Conservation (phyloP, 2,797 vertebrate genomes). For the Sylvilagus floridanus region DNA sequence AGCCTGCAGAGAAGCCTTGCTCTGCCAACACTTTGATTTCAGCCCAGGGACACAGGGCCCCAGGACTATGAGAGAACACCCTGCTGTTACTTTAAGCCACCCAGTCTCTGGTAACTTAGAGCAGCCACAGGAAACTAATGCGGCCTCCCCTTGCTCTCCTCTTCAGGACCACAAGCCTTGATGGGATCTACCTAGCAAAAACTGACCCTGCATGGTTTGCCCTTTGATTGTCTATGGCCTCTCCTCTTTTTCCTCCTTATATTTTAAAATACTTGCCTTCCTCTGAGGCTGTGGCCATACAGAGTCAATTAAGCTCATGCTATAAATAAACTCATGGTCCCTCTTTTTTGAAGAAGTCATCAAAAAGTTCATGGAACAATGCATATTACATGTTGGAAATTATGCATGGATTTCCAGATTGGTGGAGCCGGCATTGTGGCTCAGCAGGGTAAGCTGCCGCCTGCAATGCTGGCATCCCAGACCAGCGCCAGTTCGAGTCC, state of each 20-base stretch:
- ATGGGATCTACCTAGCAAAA: neutral
- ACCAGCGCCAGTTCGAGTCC: no score
- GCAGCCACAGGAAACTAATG: neutral
- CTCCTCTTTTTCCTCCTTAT: neutral
- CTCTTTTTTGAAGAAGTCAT: neutral
- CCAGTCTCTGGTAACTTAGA: neutral
- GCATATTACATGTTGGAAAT: no score
- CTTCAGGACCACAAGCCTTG: neutral
- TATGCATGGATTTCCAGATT: no score
- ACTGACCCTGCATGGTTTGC: neutral
- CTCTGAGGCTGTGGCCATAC: neutral
- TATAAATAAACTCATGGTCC: neutral
- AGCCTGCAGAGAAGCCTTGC: neutral
- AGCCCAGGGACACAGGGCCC: neutral
- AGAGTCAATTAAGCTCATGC: neutral
- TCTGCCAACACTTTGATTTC: neutral
- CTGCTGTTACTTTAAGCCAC: neutral
- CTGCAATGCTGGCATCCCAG: no score
- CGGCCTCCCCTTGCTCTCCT: neutral
- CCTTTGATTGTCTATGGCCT: neutral
- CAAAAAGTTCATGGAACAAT: no score
- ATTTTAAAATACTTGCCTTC: constrained; percentile 14
- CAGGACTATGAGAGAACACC: neutral
- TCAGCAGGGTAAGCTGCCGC: no score
- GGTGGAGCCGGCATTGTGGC: no score